Evolutionary conservation across 1,140 invertebrate species (phyloP), one percentile per base, ranked within the genome.

Genomic region (Aethina tumida): DNA sequence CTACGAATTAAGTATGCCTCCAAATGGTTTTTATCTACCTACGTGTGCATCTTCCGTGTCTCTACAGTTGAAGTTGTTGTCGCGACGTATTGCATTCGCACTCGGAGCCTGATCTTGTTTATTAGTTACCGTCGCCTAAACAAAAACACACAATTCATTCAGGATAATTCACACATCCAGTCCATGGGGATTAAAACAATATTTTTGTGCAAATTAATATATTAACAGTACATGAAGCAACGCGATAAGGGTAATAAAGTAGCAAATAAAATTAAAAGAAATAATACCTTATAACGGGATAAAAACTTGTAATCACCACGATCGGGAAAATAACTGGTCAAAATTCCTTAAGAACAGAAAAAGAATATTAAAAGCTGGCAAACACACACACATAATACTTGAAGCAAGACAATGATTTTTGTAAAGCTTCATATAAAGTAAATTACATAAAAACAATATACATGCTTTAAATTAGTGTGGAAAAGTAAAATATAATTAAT

Each of bases 251-350:
- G 22, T 14, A 29, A 39, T 19, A 35, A 33, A 37, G 21, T 39
- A 32, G 37, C 37, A 39, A 33, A 45, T 26, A 45, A 39, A 40
- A 39, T 17, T 41, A 31, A 37, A 43, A 43, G 10, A 42, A 45
- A 45, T 52, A 46, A 42, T 58, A 60, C 58, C 58, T 60, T 60
- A 38, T 51, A 51, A 19, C 55, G 46, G 25, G 46, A 44, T 31
- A 59, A 52, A 49, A 59, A 58, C 49, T 54, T 54, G 44, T 55
- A 49, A 42, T 59, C 57, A 22, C 50, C 50, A 19, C 55, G 51
- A 17, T 57, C 55, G 16, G 52, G 50, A 41, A 58, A 58, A 48
- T 55, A 59, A 44, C 43, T 54, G 39, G 55, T 54, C 40, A 57
- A 56, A 49, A 57, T 50, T 39, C 56, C 53, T 56, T 55, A 34